Conservation (phyloP, 2,797 vertebrate species). For the Liasis olivaceus region DNA sequence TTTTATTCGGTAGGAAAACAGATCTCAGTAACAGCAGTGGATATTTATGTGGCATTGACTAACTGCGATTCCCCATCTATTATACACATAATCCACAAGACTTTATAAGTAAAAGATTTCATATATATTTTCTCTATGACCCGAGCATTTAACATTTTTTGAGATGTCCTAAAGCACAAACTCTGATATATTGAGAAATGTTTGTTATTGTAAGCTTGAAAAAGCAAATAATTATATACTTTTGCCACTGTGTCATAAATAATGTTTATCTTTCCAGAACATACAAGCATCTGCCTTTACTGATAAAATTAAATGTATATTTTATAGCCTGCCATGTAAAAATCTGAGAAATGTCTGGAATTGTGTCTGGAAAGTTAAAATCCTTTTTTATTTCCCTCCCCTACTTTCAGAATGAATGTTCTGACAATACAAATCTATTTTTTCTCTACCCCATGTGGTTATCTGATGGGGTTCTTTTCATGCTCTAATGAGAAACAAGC, state of each 20-base stretch:
- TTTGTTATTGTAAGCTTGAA: background rate
- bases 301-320: background rate
- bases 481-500: background rate
- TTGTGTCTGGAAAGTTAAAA: background rate
- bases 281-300: background rate
- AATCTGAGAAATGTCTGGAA: constrained; percentile 8
- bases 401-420: background rate
- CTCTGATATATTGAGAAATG: background rate
- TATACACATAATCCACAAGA: background rate
- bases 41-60: background rate
- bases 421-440: background rate
- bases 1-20: background rate
- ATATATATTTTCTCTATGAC: background rate
- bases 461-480: background rate
- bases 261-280: constrained; percentile 5
- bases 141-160: background rate
- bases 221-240: background rate
- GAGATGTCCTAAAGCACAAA: background rate
- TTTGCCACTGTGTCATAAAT: background rate
- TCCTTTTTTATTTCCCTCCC: background rate
- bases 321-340: background rate
- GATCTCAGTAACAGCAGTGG: background rate
- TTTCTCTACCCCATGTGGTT: background rate
- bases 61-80: background rate
- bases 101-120: background rate